Base-by-base conservation (phyloP, 1,140 invertebrate genomes). In the Ooceraea biroi region DNA sequence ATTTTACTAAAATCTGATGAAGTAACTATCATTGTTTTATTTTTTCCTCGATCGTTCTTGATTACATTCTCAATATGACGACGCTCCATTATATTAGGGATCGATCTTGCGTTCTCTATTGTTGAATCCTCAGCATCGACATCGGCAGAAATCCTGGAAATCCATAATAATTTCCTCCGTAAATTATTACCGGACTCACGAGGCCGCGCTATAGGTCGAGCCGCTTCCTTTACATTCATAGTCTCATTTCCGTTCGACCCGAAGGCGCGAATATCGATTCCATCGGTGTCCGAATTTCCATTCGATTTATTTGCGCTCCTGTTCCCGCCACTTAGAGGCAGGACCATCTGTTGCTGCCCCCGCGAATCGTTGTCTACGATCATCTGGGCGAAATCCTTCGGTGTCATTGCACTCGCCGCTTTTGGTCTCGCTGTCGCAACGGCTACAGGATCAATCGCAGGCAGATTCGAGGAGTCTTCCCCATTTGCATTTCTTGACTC, bases 241-340 rank as follows among this genome's bases (percentile, higher is more conserved):
- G 72, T 83, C 60, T 83, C 82, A 66, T 83, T 83, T 82, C 73
- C 60, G 60, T 69, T 65, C 63, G 61, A 83, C 41, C 36, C 50
- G 65, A 48, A n/a, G 50, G 22, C 48, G 27, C 36, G 65, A 80
- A 71, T 71, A 71, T 80, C 36, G 65, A 71, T 69, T 58, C 25
- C 11, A 11, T 19, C 50, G 65, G 3, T 69, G 14, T 44, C 65
- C 52, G 41, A 80, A 80, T 80, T 80, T 80, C 76, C 65, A 80
- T 80, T 58, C 50, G 50, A 80, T 71, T 80, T 69, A 80, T 80
- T 80, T 57, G 50, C 65, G 5, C 22, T n/a, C 1, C 65, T 19
- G 25, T 46, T 69, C 36, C 4, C 30, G 19, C 22, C 65, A 14
- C 25, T 69, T 44, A 46, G 3, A 48, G 36, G 25, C 22, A 36